Evolutionary conservation across 2,888 invertebrate species (phyloP).

Genomic region (Dasysyrphus albostriatus): DNA sequence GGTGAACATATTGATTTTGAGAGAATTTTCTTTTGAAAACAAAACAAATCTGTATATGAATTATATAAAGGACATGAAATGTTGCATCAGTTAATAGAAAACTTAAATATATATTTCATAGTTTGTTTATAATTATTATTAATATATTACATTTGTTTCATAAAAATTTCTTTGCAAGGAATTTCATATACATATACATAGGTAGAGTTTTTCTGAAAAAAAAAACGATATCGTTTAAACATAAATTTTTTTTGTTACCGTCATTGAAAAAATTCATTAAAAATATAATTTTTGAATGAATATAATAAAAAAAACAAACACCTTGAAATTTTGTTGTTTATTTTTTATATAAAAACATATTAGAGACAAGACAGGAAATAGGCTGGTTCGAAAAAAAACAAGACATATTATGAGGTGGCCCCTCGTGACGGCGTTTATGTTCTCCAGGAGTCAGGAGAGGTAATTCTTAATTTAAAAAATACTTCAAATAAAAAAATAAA

Average conservation of each 20-base stretch:
- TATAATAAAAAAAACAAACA: conserved; percentile 35
- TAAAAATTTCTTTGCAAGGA: conserved; percentile 44
- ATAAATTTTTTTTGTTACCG: conserved; percentile 12
- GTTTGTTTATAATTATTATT: conserved; percentile 14
- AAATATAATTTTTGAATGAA: conserved; percentile 34
- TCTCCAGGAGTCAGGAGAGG: too few relatives aligned
- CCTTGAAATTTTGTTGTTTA: neutral
- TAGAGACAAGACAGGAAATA: too few relatives aligned
- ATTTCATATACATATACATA: conserved; percentile 24
- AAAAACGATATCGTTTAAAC: neutral
- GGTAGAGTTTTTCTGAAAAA: neutral
- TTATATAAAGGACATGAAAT: neutral
- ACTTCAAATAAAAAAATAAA: too few relatives aligned
- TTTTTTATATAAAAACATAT: too few relatives aligned
- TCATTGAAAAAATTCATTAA: conserved; percentile 12
- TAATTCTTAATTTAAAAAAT: too few relatives aligned
- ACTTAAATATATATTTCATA: conserved; percentile 7
- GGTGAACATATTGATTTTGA: conserved; percentile 5
- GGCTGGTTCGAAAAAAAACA: too few relatives aligned
- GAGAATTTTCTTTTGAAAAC: conserved; percentile 26
- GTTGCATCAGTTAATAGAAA: conserved; percentile 17
- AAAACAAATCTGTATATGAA: neutral
- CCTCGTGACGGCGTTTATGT: too few relatives aligned
- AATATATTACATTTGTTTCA: conserved; percentile 34
- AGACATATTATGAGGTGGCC: too few relatives aligned